Base-by-base conservation (phyloP, 2,113 vertebrate species). In the Thamnophis sirtalis region DNA sequence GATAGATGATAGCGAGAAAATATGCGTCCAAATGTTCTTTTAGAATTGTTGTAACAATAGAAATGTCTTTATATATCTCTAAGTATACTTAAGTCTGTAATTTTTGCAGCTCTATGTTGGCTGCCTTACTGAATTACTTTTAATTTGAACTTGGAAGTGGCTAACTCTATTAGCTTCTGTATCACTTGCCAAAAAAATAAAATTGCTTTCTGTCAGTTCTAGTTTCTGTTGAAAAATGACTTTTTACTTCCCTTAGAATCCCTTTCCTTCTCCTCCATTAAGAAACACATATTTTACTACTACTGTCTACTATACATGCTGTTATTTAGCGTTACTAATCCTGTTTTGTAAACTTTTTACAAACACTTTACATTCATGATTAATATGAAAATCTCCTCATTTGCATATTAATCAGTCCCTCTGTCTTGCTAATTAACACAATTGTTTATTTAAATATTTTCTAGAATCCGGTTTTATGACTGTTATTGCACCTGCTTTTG, bases 371-470 rank as follows among this genome's bases (percentile, higher is more conserved):
- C 96, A 96, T 96, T 97, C 96, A 97, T 97, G 97, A 98, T 98
- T 97, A 97, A 98, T 97, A 97, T 94, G 97, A 96, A 96, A 97
- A 97, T 96, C 92, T 96, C 91, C 93, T 97, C 93, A 97, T 98
- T 97, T 97, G 92, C 97, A 98, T 98, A 97, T 98, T 97, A 98
- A 98, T 97, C 97, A 97, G 97, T 97, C 97, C 97, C 97, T 96
- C 89, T 96, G 96, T 96, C 97, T 96, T 96, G 94, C 97, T 97
- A 97, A 98, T 98, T 98, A 97, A 97, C 97, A 94, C 0, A 13
- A 8, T 73, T 88, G 96, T 95, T 91, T 97, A 89, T 97, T 96
- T 95, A 94, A 94, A 95, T 96, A 96, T 96, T 97, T 96, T 94
- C 94, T 95, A 93, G 94, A 93, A 96, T 96, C 93, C 95, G 96